Conservation (phyloP, 2,113 vertebrate genomes). For the zebrafish (Danio rerio) region DNA sequence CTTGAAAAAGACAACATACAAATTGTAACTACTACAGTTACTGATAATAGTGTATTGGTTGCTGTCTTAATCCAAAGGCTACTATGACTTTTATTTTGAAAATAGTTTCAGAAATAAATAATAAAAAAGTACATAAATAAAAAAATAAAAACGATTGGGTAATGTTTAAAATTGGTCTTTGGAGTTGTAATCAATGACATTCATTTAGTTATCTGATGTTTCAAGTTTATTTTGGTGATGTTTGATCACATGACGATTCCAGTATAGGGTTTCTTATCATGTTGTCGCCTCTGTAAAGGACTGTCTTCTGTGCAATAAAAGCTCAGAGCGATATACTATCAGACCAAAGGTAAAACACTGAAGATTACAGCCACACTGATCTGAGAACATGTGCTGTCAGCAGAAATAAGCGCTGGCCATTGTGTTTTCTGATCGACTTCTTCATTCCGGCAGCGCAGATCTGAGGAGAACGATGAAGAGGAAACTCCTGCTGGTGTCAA, state of each 20-base stretch:
- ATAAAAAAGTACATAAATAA: neutral
- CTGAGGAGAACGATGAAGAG: constrained; percentile 61
- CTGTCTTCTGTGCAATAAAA: neutral
- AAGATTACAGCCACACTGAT: neutral
- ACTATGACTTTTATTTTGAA: constrained; percentile 7
- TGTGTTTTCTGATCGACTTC: neutral
- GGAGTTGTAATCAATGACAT: neutral
- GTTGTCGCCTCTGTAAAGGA: neutral
- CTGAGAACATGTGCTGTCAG: neutral
- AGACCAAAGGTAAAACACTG: constrained; percentile 24
- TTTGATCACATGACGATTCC: neutral
- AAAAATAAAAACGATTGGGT: neutral
- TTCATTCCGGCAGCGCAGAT: neutral
- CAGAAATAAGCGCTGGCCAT: neutral
- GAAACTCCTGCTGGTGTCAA: constrained; percentile 82
- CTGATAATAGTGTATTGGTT: too few species aligned
- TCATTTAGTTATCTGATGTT: neutral
- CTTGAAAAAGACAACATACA: too few species aligned
- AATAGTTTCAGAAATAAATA: neutral
- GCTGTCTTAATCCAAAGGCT: too few species aligned
- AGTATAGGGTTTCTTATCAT: neutral
- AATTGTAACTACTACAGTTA: too few species aligned
- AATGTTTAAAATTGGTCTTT: neutral
- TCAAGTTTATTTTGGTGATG: neutral
- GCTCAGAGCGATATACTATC: neutral